phyloP scores from a whole-genome alignment of 2,113 vertebrate genomes.

The Myiozetetes cayanensis region DNA sequence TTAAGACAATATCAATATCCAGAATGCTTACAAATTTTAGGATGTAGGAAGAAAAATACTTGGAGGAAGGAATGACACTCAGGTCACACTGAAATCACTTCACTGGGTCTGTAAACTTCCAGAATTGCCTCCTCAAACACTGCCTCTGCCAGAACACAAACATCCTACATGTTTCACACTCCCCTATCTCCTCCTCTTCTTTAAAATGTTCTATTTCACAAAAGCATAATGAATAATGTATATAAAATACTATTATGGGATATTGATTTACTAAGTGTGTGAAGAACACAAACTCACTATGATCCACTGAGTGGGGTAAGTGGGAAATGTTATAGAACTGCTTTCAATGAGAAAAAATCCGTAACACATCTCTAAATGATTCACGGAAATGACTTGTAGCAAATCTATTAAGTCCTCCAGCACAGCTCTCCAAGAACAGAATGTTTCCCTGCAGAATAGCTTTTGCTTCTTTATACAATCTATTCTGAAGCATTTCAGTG shows the following conservation, averaged over 20 bases:
- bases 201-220: neutral
- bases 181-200: neutral
- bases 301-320: neutral
- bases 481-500: neutral
- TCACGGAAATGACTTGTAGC: neutral
- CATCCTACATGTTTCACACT: neutral
- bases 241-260: neutral
- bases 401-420: neutral
- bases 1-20: neutral
- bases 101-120: neutral
- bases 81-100: neutral
- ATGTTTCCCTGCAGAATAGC: neutral
- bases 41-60: neutral
- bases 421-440: neutral
- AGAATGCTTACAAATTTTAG: neutral
- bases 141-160: neutral
- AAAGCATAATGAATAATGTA: neutral
- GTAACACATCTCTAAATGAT: neutral
- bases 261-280: neutral
- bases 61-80: neutral
- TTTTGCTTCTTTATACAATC: neutral
- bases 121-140: neutral
- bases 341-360: neutral
- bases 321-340: neutral
- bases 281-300: neutral